Base-by-base conservation (phyloP, 2,797 vertebrate genomes). In the Premnoplex brunnescens region DNA sequence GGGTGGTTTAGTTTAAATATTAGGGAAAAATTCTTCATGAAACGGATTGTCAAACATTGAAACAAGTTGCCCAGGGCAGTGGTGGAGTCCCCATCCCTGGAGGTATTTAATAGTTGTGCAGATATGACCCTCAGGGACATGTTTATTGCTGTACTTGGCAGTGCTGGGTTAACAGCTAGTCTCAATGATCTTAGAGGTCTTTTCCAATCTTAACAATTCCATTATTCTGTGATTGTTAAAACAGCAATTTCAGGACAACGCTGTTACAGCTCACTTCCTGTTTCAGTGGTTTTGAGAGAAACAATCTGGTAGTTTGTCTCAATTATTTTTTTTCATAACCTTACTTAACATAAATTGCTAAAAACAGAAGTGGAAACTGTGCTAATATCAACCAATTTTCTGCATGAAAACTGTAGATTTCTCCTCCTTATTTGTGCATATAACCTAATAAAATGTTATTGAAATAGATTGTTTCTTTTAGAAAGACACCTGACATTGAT, bases 391-490 rank as follows among this genome's bases (percentile, higher is more conserved):
- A 72, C 26, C 52, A 68, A 56, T 85, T 92, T 92, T 72, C 72
- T 85, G 44, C 58, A 59, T 75, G 48, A 85, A 93, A 92, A 83
- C 43, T 59, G 41, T 34, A 64, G 24, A 43, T 85, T 89, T 85
- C 54, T 84, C 75, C 18, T 64, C 36, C 27, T 91, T 83, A 75
- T 89, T 94, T 92, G 41, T 85, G 68, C 24, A 24, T 51, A 49
- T 64, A 93, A 85, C 37, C 48, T 89, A 89, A 93, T 63, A 84
- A 85, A 88, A 1, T 39, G 18, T 49, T 91, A 83, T 78, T 91
- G 93, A 91, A 91, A 88, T 68, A 89, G 66, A 37, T 80, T 75
- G 56, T 84, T 95, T 94, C 79, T 84, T 88, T 95, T 49, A 84
- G 39, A 78, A 89, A 89, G 74, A 89, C 41, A 82, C 63, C 67